These are phyloP conservation scores for Microchirus variegatus DNA, from an alignment of 2,797 vertebrate species.

Conservation along the genomic window DNA sequence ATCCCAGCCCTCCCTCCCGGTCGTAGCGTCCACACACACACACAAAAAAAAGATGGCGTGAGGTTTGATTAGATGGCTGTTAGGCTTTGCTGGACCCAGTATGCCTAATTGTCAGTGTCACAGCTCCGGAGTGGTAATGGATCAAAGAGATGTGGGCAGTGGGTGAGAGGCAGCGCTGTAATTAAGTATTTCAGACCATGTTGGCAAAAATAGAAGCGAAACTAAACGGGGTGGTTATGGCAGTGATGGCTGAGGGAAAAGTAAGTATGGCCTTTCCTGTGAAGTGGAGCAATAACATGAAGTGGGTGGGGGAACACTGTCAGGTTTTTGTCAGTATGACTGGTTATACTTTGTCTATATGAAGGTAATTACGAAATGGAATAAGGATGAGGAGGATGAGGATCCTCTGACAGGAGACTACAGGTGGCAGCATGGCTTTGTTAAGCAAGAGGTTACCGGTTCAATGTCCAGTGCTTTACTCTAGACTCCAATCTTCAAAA, in stretches of 20 bases:
- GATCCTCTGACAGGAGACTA: too few species aligned
- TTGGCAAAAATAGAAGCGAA: slow-evolving; percentile 55
- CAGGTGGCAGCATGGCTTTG: too few species aligned
- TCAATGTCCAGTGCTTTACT: too few species aligned
- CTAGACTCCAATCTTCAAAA: too few species aligned
- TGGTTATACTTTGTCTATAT: too few species aligned
- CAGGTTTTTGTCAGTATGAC: too few species aligned
- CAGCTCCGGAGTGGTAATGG: slow-evolving; percentile 46
- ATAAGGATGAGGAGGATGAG: too few species aligned
- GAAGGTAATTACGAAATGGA: too few species aligned
- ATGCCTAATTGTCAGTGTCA: slow-evolving; percentile 35
- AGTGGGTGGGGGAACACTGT: too few species aligned
- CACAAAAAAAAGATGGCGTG: slow-evolving; percentile 21
- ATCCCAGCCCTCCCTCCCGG: slow-evolving; percentile 59
- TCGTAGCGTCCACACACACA: slow-evolving; percentile 26
- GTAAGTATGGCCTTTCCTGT: too few species aligned
- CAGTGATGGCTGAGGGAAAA: not conserved
- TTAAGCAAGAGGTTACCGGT: too few species aligned
- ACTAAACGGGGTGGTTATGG: slow-evolving; percentile 48
- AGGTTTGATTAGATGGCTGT: slow-evolving; percentile 43
- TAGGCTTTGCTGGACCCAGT: slow-evolving; percentile 36
- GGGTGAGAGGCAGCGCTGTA: slow-evolving; percentile 44
- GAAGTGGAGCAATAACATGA: too few species aligned
- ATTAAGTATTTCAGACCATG: slow-evolving; percentile 57
- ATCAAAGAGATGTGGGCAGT: slow-evolving; percentile 51